Percentiles rank a stretch among this genome's conserved stretches.
Evolutionary conservation across 2,797 vertebrate species (phyloP).

Genomic region (Manis javanica): DNA sequence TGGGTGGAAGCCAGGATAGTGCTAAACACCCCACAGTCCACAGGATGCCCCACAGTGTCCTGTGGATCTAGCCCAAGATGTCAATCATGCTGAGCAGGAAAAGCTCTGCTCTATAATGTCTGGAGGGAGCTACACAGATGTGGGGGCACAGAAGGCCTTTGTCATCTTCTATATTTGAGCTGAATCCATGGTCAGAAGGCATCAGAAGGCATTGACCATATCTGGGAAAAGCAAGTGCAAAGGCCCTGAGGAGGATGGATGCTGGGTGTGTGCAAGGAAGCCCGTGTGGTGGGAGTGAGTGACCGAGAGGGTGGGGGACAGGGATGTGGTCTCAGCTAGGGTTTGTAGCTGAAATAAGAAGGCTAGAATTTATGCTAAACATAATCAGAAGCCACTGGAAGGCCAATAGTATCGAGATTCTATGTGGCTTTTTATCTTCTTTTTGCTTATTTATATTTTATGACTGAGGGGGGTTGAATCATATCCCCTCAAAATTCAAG

Average conservation of each 20-base stretch:
- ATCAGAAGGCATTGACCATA: background rate
- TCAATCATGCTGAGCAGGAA: too few species aligned
- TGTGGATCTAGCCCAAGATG: background rate
- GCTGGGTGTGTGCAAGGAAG: too few species aligned
- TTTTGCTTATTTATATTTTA: background rate
- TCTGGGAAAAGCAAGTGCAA: background rate
- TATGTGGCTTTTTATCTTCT: background rate
- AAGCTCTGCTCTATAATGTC: background rate
- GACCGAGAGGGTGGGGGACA: too few species aligned
- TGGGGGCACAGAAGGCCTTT: background rate
- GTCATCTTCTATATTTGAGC: background rate
- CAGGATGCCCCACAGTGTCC: too few species aligned
- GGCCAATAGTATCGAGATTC: background rate
- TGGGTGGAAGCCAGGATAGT: background rate
- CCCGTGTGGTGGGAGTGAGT: background rate
- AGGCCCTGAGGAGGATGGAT: background rate
- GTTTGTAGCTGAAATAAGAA: background rate
- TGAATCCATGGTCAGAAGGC: background rate
- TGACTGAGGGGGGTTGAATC: background rate
- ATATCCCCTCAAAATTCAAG: background rate
- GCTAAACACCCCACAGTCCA: background rate
- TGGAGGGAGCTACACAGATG: background rate
- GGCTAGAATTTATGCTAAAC: background rate
- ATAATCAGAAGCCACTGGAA: background rate
- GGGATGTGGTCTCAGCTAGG: too few species aligned